phyloP scores from a whole-genome alignment of 2,888 invertebrate genomes.

The Acanthacorydalis orientalis region DNA sequence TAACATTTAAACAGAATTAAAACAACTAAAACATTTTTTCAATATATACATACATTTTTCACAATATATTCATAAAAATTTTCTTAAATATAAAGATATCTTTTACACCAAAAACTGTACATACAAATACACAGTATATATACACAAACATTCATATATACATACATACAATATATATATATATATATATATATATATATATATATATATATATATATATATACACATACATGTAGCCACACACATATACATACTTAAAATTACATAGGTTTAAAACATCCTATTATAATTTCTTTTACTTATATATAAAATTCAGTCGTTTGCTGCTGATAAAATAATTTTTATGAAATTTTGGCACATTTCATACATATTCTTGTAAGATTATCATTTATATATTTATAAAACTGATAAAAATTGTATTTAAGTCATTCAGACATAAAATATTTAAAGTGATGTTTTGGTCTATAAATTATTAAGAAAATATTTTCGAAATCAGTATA shows the following conservation, averaged over 20 bases:
- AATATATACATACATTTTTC: slow-evolving; percentile 2
- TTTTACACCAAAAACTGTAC: background rate
- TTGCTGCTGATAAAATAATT: background rate
- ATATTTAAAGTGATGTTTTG: too few species aligned
- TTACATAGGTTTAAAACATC: background rate
- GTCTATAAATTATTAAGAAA: too few species aligned
- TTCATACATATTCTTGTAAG: too few species aligned
- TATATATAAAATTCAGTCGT: background rate
- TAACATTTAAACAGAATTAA: background rate
- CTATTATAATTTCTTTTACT: background rate
- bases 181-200: background rate
- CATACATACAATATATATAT: background rate
- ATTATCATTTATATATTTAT: too few species aligned
- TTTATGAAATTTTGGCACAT: too few species aligned
- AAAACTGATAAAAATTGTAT: too few species aligned
- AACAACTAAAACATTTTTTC: background rate
- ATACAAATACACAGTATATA: too few species aligned
- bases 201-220: background rate
- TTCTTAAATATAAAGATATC: slow-evolving; percentile 1
- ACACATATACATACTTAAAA: background rate
- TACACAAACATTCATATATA: background rate
- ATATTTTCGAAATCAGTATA: too few species aligned
- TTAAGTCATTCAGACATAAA: too few species aligned
- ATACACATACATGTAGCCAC: background rate
- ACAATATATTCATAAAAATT: slow-evolving; percentile 3